Evolutionary conservation across 2,888 invertebrate species (phyloP), one percentile per base, ranked within the genome.

Genomic region (Eulithis testata): DNA sequence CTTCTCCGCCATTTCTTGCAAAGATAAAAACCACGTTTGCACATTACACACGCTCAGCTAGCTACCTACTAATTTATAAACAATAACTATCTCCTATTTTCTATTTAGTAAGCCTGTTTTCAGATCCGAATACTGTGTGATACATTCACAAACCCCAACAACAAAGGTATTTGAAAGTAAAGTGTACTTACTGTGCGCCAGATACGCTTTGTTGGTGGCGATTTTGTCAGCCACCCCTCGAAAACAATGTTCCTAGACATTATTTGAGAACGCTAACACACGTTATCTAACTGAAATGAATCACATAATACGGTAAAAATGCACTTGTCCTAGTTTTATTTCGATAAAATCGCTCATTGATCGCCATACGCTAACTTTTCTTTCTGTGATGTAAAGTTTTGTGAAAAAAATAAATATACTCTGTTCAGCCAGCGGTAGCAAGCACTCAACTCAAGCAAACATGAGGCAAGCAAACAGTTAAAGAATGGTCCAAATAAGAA

Each of bases 151-250:
- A 76, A 76, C 77, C 78, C 75, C 85, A 86, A 86, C 85, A 89
- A 89, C 87, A 88, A 88, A 85, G 79, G 74, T 78, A 73, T 67
- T 60, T 12, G 66, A 80, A 74, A 76, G 66, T 78, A 64, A n/a
- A 45, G 45, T 53, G 69, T 73, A 95, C 97, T 96, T 94, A 98
- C 98, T 90, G 98, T 98, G 95, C 97, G 95, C 96, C 97, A 98
- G 84, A 98, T 96, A 78, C 97, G 95, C 93, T 97, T 98, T 66
- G 97, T 96, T 67, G 98, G 98, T 76, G 98, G 98, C 66, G 98
- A 98, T 94, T 99, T 99, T 69, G 97, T 98, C 79, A 99, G 94
- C 98, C 98, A 99, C 72, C 99, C 99, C 91, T 97, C 97, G 85
- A 96, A 96, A 74, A 97, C 96, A 72, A 96, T 95, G 89, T 97